phyloP scores from a whole-genome alignment of 1,140 invertebrate genomes.

The Yoshiicerus persimilis region DNA sequence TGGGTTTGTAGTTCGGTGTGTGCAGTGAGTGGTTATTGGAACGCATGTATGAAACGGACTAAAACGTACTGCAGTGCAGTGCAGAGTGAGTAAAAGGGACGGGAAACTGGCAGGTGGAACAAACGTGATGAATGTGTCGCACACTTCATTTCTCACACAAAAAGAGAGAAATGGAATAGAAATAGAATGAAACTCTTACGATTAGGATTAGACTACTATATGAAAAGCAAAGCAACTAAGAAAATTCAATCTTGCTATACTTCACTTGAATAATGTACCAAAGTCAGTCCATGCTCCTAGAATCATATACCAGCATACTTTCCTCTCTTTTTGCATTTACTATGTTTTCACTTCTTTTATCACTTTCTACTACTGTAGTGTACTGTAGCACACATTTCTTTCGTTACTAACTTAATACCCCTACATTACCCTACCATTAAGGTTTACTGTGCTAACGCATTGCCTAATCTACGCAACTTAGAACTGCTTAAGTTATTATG shows the following conservation, averaged over 20 bases:
- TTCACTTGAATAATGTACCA: neutral
- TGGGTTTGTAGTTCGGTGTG: neutral
- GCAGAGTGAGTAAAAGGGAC: neutral
- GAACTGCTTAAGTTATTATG: too few relatives aligned
- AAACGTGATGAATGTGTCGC: slow-evolving; percentile 21
- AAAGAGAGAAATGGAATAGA: neutral
- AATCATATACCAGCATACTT: neutral
- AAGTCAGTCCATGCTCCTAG: neutral
- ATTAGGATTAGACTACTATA: neutral
- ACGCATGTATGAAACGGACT: neutral
- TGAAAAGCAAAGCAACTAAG: neutral
- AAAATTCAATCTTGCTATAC: neutral
- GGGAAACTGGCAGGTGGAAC: slow-evolving; percentile 10
- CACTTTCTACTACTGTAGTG: too few relatives aligned
- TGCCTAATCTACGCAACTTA: too few relatives aligned
- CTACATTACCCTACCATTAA: too few relatives aligned
- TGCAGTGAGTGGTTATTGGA: neutral
- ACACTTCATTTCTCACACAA: slow-evolving; percentile 10
- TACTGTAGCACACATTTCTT: too few relatives aligned
- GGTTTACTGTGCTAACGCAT: too few relatives aligned
- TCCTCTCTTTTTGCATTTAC: neutral
- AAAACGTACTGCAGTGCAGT: neutral
- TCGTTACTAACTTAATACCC: too few relatives aligned
- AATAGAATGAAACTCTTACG: neutral
- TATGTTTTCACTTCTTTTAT: neutral